A percentile compares a stretch with the other conserved stretches of the same genome.
phyloP scores from a whole-genome alignment of 2,113 vertebrate species.

The Colius striatus region DNA sequence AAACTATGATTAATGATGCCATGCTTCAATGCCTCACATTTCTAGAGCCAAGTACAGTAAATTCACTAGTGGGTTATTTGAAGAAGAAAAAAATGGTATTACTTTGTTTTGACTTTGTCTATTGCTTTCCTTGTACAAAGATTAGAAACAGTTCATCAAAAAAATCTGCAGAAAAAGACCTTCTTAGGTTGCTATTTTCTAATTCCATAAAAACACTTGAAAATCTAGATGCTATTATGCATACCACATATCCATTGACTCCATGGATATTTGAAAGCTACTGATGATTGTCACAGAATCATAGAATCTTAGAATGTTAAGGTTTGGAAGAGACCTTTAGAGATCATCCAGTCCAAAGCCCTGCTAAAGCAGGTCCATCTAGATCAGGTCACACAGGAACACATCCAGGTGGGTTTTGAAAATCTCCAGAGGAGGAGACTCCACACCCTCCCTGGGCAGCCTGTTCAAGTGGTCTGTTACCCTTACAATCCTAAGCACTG shows the following conservation, averaged over 20 bases:
- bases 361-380: too few species aligned
- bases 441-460: too few species aligned
- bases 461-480: too few species aligned
- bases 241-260: fast-evolving
- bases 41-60: slow-evolving; percentile 29
- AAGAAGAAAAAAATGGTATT: slow-evolving; percentile 19
- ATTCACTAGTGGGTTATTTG: slow-evolving; percentile 28
- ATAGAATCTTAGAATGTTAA: not conserved
- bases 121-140: not conserved
- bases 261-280: not conserved
- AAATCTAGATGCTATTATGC: not conserved
- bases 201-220: not conserved
- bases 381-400: too few species aligned
- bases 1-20: slow-evolving; percentile 72
- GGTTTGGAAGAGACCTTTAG: not conserved
- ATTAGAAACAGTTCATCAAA: not conserved
- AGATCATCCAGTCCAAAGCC: too few species aligned
- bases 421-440: too few species aligned
- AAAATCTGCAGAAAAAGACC: not conserved
- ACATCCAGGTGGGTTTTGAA: too few species aligned
- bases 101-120: slow-evolving; percentile 19
- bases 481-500: not conserved
- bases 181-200: not conserved
- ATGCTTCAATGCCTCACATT: slow-evolving; percentile 37
- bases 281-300: not conserved